Conservation (phyloP, 2,797 vertebrate species). For the Mus minutoides region DNA sequence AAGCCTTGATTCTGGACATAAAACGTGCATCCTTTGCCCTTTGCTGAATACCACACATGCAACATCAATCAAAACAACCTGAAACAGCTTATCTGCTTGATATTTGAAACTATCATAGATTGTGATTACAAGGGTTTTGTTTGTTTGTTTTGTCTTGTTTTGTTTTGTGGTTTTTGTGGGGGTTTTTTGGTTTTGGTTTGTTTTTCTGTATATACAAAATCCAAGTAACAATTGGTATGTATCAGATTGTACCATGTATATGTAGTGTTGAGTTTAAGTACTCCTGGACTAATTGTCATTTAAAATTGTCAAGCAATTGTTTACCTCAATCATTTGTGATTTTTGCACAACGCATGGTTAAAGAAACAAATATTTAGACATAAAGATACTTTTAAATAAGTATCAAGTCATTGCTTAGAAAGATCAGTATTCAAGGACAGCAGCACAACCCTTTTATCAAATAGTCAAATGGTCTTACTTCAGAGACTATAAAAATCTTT, state of each 20-base stretch:
- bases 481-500: background rate
- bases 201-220: background rate
- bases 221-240: background rate
- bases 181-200: background rate
- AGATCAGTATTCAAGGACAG: background rate
- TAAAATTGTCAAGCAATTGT: background rate
- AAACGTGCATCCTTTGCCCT: background rate
- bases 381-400: background rate
- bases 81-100: background rate
- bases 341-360: background rate
- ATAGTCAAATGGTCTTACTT: background rate
- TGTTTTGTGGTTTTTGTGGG: too few relatives aligned
- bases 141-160: too few relatives aligned
- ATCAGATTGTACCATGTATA: background rate
- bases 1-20: background rate
- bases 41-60: too few relatives aligned
- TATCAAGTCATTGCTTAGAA: background rate
- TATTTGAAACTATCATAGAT: background rate
- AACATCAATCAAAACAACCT: background rate
- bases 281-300: background rate
- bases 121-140: background rate
- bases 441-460: background rate
- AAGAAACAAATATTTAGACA: background rate
- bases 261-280: background rate
- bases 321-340: background rate